Evolutionary conservation across 1,140 invertebrate species (phyloP).

Genomic region (Trissolcus basalis): DNA sequence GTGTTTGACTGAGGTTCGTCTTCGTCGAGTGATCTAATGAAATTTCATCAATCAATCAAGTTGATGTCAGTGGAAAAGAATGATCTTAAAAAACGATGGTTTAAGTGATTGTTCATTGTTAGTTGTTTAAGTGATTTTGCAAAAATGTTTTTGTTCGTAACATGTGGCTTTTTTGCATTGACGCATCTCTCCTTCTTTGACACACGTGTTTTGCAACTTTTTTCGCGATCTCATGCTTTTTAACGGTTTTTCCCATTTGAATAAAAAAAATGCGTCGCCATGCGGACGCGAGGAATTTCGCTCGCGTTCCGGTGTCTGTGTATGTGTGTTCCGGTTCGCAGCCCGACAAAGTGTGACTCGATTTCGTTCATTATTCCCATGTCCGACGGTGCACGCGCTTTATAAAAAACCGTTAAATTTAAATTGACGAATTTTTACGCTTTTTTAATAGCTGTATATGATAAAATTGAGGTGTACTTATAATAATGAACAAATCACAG

Average conservation of each 20-base stretch:
- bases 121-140: constrained; percentile 4
- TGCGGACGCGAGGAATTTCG: not conserved
- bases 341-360: constrained; percentile 1
- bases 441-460: too few species aligned
- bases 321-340: not conserved
- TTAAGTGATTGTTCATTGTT: too few species aligned
- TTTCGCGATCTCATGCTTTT: constrained; percentile 5
- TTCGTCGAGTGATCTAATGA: too few species aligned
- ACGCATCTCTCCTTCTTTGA: constrained; percentile 2
- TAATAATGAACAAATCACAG: not conserved
- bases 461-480: too few species aligned
- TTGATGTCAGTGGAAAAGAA: too few species aligned
- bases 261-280: not conserved
- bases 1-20: too few species aligned
- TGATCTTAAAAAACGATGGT: too few species aligned
- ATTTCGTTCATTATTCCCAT: constrained; percentile 13
- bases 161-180: constrained; percentile 10
- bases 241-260: not conserved
- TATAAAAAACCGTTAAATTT: constrained; percentile 30
- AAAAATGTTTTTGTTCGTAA: not conserved
- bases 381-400: constrained; percentile 19
- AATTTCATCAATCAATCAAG: too few species aligned
- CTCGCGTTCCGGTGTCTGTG: not conserved
- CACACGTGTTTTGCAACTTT: constrained; percentile 5
- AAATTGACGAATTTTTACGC: constrained; percentile 4